Percentiles rank a stretch among this genome's conserved stretches.
Conservation (phyloP, 2,797 vertebrate genomes). For the Falco cherrug region DNA sequence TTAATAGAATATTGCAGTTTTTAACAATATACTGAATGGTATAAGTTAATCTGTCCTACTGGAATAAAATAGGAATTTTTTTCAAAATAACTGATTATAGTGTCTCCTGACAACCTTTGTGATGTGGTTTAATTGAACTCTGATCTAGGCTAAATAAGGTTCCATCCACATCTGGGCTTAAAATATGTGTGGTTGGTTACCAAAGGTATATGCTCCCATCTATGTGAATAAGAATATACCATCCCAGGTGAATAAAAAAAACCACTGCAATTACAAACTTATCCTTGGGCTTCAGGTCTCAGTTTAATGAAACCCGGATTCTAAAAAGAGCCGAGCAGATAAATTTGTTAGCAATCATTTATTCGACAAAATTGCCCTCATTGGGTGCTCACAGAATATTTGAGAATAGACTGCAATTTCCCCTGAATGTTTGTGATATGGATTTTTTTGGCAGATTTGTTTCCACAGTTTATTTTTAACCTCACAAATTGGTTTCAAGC, state of each 20-base stretch:
- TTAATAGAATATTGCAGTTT: conserved; percentile 29
- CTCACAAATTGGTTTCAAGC: background rate
- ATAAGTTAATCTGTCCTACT: background rate
- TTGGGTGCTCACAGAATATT: background rate
- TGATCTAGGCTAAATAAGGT: background rate
- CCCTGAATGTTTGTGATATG: background rate
- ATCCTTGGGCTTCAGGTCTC: background rate
- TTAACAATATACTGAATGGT: background rate
- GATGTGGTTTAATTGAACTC: background rate
- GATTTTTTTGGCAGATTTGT: background rate
- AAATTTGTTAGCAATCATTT: background rate
- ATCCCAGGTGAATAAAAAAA: background rate
- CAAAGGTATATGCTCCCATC: background rate
- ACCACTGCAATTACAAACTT: background rate
- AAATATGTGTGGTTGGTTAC: background rate
- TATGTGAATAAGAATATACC: background rate
- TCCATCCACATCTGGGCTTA: background rate
- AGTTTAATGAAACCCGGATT: background rate
- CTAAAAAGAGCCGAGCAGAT: background rate
- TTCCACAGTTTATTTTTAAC: conserved; percentile 1
- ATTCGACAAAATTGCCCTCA: background rate
- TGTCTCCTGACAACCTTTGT: background rate
- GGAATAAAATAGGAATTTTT: conserved; percentile 12
- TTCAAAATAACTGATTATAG: background rate
- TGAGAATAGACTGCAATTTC: background rate